Base-by-base conservation (phyloP, 1,140 invertebrate genomes). In the Trialeurodes vaporariorum region DNA sequence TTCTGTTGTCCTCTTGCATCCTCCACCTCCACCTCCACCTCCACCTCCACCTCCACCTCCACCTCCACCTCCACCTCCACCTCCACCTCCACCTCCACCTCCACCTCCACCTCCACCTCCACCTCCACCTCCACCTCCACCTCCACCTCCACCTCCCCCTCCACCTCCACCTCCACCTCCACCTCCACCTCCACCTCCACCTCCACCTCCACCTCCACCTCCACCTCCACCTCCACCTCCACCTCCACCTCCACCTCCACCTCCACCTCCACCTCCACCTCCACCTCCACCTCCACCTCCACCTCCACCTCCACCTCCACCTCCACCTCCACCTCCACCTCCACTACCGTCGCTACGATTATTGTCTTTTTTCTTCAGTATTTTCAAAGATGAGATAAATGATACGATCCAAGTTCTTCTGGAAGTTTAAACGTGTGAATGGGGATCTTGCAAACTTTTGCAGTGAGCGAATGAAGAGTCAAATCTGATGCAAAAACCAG, bases 261-360 rank as follows among this genome's bases (percentile, higher is more conserved):
- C 34, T 49, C 34, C 34, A 49, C 34, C 34, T 49, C 34, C 60
- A 23, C 25, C 60, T 61, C 60, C 60, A 61, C n/a, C 60, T 22
- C 60, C 60, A 61, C n/a, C 60, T 61, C 60, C 60, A 61, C n/a
- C 60, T 61, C 60, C 60, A 61, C n/a, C 60, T 61, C 60, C 60
- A 61, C n/a, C 60, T 61, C 60, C 60, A 61, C n/a, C 60, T 61
- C 60, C 60, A 61, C n/a, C 60, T 61, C 60, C 60, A 61, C n/a
- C 60, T 61, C 60, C 60, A 61, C n/a, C n/a, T 61, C 60, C 60
- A 61, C n/a, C 60, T 61, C n/a, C 60, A 23, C n/a, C 60, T 61
- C 60, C n/a, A 61, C 60, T 61, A 25, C 60, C 17, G 34, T 49
- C 34, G 17, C 34, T n/a, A n/a, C n/a, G n/a, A n/a, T n/a, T n/a